Conservation (phyloP, 1,140 invertebrate species). For the Drosophila chauvacae region DNA sequence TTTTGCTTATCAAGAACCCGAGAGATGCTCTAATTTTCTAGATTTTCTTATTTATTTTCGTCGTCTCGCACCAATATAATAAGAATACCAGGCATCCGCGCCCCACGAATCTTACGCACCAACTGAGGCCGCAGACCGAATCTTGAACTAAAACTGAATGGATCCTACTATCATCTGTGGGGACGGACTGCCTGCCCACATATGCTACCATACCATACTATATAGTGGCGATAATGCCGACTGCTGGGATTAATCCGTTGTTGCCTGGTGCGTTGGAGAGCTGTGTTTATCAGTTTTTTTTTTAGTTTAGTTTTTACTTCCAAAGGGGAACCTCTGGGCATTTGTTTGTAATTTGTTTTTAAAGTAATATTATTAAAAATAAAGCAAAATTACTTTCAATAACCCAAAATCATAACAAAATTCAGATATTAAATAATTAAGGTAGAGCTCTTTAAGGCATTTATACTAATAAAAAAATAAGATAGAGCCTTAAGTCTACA, state of each 20-base stretch:
- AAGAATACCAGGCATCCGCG: constrained; percentile 43
- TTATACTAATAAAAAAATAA: too few relatives aligned
- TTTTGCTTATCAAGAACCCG: constrained; percentile 27
- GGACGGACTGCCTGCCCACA: constrained; percentile 24
- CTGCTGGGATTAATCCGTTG: constrained; percentile 53
- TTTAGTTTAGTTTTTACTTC: neutral
- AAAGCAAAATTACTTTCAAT: neutral
- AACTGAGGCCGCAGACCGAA: constrained; percentile 54
- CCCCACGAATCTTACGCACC: constrained; percentile 73
- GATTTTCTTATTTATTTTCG: constrained; percentile 36
- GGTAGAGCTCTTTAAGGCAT: too few relatives aligned
- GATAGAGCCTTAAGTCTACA: neutral
- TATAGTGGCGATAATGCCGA: constrained; percentile 59
- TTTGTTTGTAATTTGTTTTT: neutral
- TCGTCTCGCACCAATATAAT: constrained; percentile 17
- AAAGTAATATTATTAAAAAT: neutral
- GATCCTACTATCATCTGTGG: constrained; percentile 30
- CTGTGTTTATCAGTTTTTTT: constrained; percentile 57
- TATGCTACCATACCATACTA: constrained; percentile 17
- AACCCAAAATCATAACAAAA: too few relatives aligned
- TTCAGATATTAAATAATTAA: neutral
- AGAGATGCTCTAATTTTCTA: constrained; percentile 46
- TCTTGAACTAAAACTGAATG: constrained; percentile 44
- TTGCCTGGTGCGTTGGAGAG: constrained; percentile 62
- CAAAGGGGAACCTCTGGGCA: neutral